Evolutionary conservation across 2,888 invertebrate genomes (phyloP).

Genomic region (Eupithecia insigniata): DNA sequence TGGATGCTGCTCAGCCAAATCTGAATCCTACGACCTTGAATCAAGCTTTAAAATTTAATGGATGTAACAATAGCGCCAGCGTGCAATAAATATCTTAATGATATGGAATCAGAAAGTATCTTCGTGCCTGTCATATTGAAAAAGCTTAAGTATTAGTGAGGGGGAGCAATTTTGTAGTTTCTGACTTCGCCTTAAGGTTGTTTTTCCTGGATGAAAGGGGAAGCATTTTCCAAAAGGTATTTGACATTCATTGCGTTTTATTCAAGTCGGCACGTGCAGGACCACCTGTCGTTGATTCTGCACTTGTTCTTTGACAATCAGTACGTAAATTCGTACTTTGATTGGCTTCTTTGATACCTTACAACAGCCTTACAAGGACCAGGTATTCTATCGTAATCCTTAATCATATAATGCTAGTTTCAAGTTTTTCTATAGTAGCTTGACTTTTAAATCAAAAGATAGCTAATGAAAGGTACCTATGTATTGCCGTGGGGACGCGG

Average conservation of each 20-base stretch:
- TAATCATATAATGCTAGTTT: too few species aligned
- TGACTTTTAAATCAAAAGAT: background rate
- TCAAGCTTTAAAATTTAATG: conserved; percentile 69
- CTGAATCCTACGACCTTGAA: conserved; percentile 62
- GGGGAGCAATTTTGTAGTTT: conserved; percentile 58
- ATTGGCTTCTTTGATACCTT: conserved; percentile 21
- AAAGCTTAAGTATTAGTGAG: conserved; percentile 55
- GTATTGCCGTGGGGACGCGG: too few species aligned
- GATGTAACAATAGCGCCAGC: conserved; percentile 51
- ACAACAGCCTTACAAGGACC: too few species aligned
- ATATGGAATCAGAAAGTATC: conserved; percentile 84
- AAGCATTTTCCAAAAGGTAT: conserved; percentile 55
- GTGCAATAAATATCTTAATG: conserved; percentile 82
- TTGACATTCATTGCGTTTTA: conserved; percentile 84
- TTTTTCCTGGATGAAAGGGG: conserved; percentile 50
- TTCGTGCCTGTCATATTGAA: conserved; percentile 54
- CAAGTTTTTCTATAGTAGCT: background rate
- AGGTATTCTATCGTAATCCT: background rate
- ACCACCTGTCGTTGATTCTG: conserved; percentile 81
- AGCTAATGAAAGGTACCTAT: too few species aligned
- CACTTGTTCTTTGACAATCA: conserved; percentile 62
- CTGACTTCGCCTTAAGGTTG: conserved; percentile 53
- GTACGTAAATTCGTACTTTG: conserved; percentile 41
- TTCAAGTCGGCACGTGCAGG: conserved; percentile 78
- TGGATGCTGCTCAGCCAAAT: conserved; percentile 55